Percentiles rank a stretch among this genome's conserved stretches.
phyloP scores from a whole-genome alignment of 2,888 invertebrate species.

The Athetis lepigone region DNA sequence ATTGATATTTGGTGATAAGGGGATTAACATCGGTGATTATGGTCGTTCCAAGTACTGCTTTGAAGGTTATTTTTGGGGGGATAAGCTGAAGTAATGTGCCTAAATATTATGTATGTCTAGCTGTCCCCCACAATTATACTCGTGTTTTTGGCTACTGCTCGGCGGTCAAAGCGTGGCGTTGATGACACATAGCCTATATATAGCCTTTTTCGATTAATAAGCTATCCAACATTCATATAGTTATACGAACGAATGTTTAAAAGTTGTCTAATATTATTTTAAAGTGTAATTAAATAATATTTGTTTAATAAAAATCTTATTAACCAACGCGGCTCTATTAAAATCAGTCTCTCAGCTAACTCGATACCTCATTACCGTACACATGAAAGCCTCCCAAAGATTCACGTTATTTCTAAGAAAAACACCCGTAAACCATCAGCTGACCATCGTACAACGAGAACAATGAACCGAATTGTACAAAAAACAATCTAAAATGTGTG shows the following conservation, averaged over 20 bases:
- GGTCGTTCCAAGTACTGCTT: constrained; percentile 13
- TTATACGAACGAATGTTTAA: too few relatives aligned
- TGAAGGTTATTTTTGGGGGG: constrained; percentile 9
- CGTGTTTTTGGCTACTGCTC: too few relatives aligned
- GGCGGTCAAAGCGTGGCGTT: too few relatives aligned
- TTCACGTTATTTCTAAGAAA: not conserved
- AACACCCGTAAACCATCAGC: constrained; percentile 12
- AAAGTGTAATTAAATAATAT: not conserved
- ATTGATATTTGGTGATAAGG: constrained; percentile 50
- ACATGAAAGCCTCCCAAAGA: not conserved
- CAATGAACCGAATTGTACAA: constrained; percentile 37
- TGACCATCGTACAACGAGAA: constrained; percentile 19
- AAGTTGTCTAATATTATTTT: too few relatives aligned
- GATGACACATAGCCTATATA: too few relatives aligned
- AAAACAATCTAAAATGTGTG: constrained; percentile 23
- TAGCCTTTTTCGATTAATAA: too few relatives aligned
- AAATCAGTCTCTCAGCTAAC: not conserved
- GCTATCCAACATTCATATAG: too few relatives aligned
- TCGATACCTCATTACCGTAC: not conserved
- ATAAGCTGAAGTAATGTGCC: not conserved
- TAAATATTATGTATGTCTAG: not conserved
- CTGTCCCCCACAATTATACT: too few relatives aligned
- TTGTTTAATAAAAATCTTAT: not conserved
- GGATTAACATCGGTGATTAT: constrained; percentile 40
- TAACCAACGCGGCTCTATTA: not conserved